Base-by-base conservation (phyloP, 2,113 vertebrate genomes). In the Hipposideros armiger region DNA sequence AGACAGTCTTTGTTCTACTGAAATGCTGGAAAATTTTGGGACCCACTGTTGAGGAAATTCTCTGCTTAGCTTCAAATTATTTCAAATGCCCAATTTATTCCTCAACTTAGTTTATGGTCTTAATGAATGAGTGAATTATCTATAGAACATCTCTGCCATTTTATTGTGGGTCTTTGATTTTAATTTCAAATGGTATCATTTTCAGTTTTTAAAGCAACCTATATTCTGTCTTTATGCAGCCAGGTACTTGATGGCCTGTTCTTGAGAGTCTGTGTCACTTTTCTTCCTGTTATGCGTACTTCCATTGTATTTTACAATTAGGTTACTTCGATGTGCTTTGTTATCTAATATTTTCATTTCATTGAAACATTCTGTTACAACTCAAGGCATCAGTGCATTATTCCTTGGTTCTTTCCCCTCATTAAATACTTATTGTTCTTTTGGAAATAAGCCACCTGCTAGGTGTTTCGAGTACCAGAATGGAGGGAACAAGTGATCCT, bases 41-140 rank as follows among this genome's bases (percentile, higher is more conserved):
- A 70, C 70, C 7, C 50, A 6, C 40, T 13, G n/a, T 32, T 42
- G 64, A 78, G 72, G 77, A 88, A 70, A 62, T 72, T 81, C 76
- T 82, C 94, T 96, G 91, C 50, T 92, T 67, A 86, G 76, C 54
- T 30, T 97, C 82, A 80, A 86, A 85, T 36, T 42, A 24, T 58
- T 87, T 73, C 74, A 70, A 66, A 77, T 24, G n/a, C 16, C 64
- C 73, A 40, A 20, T 76, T 83, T 70, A 80, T 80, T 81, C 73
- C 78, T 81, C 14, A 28, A 17, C 17, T 84, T 67, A 50, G 56
- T 9, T 40, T 66, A 47, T n/a, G 58, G 17, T 69, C 87, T 90
- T 90, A 87, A 73, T 85, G 82, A 95, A 62, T 66, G 30, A 87
- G 50, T 32, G 42, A 86, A 64, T 47, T 69, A 62, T 90, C 32